phyloP scores from a whole-genome alignment of 2,888 invertebrate species.

The Globia sparganii region DNA sequence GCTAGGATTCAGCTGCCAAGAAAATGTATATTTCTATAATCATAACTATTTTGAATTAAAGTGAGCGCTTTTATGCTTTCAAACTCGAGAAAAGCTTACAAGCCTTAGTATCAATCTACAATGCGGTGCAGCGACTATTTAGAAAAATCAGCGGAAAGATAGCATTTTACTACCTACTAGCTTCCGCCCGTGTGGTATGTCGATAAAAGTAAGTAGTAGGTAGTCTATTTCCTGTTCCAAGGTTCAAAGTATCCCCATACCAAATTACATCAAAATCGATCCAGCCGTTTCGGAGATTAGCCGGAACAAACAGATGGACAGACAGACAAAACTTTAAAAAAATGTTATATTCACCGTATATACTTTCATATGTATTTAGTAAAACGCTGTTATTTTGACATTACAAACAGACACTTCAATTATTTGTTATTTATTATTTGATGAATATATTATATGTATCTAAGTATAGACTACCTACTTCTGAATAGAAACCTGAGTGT shows the following conservation, averaged over 20 bases:
- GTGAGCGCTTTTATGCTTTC: background rate
- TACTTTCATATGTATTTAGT: background rate
- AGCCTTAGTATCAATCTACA: background rate
- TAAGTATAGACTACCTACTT: background rate
- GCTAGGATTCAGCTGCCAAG: background rate
- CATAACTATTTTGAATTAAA: background rate
- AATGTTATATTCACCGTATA: too few species aligned
- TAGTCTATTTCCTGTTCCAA: background rate
- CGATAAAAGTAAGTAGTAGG: background rate
- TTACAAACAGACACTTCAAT: background rate
- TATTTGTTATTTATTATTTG: background rate
- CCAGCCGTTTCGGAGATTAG: background rate
- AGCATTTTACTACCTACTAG: background rate
- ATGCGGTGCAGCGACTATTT: background rate
- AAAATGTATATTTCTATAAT: background rate
- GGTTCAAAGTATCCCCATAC: background rate
- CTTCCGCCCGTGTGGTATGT: too few species aligned
- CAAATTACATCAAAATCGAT: background rate
- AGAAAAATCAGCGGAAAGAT: background rate
- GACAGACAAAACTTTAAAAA: too few species aligned
- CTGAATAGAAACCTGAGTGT: constrained; percentile 4
- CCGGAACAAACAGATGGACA: background rate
- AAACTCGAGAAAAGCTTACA: background rate
- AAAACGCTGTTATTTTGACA: background rate
- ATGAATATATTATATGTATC: background rate